These are phyloP conservation scores for Neofelis nebulosa DNA, from an alignment of 2,113 vertebrate species.

Conservation along the genomic window DNA sequence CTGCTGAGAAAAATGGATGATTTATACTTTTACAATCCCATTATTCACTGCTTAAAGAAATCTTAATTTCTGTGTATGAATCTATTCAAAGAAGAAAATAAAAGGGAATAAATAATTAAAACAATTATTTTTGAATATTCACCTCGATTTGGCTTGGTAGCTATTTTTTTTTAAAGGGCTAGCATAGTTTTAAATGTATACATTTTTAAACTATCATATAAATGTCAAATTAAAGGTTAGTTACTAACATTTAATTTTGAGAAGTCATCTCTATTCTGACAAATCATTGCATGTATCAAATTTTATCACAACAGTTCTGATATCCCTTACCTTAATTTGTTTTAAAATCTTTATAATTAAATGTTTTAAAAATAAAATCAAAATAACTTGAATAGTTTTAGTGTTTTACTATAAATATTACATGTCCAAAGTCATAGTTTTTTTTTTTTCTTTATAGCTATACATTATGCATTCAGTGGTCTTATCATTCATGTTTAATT, in stretches of 20 bases:
- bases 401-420: constrained; percentile 5
- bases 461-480: constrained; percentile 1
- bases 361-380: constrained; percentile 6
- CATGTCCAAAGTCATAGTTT: not conserved
- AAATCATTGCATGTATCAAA: not conserved
- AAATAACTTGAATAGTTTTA: not conserved
- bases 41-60: not conserved
- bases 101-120: not conserved
- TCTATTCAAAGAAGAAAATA: not conserved
- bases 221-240: constrained; percentile 19
- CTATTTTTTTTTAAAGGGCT: constrained; percentile 5
- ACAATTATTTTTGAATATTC: not conserved
- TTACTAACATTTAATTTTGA: constrained; percentile 31
- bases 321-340: not conserved
- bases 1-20: not conserved
- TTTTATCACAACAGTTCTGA: constrained; percentile 20
- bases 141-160: not conserved
- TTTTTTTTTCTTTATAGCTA: not conserved
- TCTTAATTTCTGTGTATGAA: not conserved
- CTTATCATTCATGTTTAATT: constrained; percentile 49
- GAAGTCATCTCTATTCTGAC: not conserved
- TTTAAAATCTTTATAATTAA: constrained; percentile 30
- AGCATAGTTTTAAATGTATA: not conserved
- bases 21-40: not conserved
- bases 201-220: not conserved